These are phyloP conservation scores for Liasis olivaceus DNA, from an alignment of 2,797 vertebrate genomes.

Conservation along the genomic window DNA sequence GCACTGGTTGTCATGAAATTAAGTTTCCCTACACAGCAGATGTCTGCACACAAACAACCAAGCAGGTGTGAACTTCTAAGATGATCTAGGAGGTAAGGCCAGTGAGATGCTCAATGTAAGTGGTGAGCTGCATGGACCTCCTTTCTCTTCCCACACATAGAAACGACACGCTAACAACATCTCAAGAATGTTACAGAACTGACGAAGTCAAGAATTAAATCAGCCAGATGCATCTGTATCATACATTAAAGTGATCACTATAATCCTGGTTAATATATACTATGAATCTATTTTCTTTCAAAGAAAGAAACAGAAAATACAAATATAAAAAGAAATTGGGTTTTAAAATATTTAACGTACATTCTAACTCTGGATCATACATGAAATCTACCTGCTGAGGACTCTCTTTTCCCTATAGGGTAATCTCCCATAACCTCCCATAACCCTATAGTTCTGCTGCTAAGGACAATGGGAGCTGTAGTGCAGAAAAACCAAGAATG, in stretches of 20 bases:
- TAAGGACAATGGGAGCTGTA: neutral
- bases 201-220: neutral
- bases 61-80: neutral
- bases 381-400: neutral
- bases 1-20: neutral
- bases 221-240: neutral
- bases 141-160: neutral
- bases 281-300: neutral
- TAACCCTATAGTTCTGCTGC: neutral
- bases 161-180: neutral
- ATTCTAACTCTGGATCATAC: neutral
- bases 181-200: neutral
- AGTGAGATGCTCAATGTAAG: neutral
- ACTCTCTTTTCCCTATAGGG: neutral
- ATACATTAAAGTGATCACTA: constrained; percentile 1
- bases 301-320: constrained; percentile 46
- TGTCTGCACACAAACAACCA: neutral
- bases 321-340: neutral
- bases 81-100: neutral
- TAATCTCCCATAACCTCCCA: neutral
- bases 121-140: neutral
- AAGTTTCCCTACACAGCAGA: neutral
- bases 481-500: neutral
- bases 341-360: neutral
- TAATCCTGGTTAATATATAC: neutral